A percentile compares a stretch with the other conserved stretches of the same genome.
phyloP scores from a whole-genome alignment of 2,797 vertebrate genomes.

The Etheostoma perlongum region DNA sequence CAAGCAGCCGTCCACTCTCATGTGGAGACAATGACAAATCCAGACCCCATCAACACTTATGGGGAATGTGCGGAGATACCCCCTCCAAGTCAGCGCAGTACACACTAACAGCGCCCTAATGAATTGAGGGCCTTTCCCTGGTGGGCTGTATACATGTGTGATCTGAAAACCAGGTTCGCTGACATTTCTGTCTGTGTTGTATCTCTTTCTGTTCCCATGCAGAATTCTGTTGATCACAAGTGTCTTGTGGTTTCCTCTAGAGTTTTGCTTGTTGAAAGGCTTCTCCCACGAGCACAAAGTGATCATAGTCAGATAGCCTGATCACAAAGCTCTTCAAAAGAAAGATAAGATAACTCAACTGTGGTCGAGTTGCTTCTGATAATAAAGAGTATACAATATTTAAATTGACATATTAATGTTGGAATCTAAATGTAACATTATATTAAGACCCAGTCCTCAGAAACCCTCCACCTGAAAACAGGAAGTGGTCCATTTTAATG shows the following conservation, averaged over 20 bases:
- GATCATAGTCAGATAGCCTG: conserved; percentile 47
- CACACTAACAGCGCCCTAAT: conserved; percentile 56
- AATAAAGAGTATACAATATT: conserved; percentile 2
- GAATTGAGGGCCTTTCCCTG: conserved; percentile 43
- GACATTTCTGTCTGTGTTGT: conserved; percentile 39
- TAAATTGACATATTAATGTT: background rate
- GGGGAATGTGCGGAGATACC: conserved; percentile 41
- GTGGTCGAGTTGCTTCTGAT: background rate
- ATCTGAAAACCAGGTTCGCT: conserved; percentile 62
- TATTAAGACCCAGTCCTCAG: background rate
- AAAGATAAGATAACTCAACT: conserved; percentile 28
- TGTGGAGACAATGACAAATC: conserved; percentile 59
- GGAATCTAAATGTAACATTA: background rate
- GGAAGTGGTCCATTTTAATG: background rate
- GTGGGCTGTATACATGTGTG: conserved; percentile 31
- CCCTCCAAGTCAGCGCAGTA: conserved; percentile 46
- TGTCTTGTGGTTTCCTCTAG: conserved; percentile 37
- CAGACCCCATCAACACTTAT: conserved; percentile 65
- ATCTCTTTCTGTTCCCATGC: conserved; percentile 30
- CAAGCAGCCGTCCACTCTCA: conserved; percentile 21
- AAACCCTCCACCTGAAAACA: background rate
- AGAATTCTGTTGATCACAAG: conserved; percentile 47
- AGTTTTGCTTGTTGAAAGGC: conserved; percentile 37
- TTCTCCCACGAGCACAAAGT: conserved; percentile 32
- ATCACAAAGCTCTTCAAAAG: conserved; percentile 25